Conservation (phyloP, 2,888 invertebrate species). For the Agrochola macilenta region DNA sequence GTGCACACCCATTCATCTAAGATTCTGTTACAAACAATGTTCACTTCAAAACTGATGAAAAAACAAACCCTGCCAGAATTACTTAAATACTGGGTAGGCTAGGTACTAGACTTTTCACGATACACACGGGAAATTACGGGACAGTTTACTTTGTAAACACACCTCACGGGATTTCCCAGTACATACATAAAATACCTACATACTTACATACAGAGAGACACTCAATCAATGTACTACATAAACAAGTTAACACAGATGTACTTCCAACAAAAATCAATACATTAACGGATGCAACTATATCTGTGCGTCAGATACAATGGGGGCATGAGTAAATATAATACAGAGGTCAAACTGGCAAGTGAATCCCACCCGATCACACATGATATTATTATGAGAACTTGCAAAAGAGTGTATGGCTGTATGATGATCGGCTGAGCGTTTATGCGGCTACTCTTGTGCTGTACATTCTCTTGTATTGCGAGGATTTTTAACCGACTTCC, state of each 20-base stretch:
- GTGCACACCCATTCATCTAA: neutral
- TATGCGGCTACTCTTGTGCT: neutral
- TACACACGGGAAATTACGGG: slow-evolving; percentile 9
- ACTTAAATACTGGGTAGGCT: neutral
- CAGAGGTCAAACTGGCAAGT: neutral
- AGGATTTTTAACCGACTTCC: no score
- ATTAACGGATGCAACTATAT: slow-evolving; percentile 39
- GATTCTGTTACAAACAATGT: neutral
- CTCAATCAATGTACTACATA: neutral
- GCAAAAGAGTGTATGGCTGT: neutral
- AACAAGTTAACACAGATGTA: slow-evolving; percentile 14
- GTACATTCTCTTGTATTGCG: neutral
- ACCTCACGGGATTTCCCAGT: neutral
- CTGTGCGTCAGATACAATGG: slow-evolving; percentile 34
- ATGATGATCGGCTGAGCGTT: neutral
- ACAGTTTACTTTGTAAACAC: neutral
- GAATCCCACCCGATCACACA: no score
- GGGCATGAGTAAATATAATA: slow-evolving; percentile 19
- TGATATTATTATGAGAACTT: neutral
- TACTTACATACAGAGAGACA: no score
- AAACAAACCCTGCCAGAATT: neutral
- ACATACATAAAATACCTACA: neutral
- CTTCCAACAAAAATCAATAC: slow-evolving; percentile 54
- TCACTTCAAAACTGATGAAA: neutral
- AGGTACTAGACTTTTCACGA: neutral